Evolutionary conservation across 2,888 invertebrate species (phyloP).

Genomic region (Lasioglossum marginatum): DNA sequence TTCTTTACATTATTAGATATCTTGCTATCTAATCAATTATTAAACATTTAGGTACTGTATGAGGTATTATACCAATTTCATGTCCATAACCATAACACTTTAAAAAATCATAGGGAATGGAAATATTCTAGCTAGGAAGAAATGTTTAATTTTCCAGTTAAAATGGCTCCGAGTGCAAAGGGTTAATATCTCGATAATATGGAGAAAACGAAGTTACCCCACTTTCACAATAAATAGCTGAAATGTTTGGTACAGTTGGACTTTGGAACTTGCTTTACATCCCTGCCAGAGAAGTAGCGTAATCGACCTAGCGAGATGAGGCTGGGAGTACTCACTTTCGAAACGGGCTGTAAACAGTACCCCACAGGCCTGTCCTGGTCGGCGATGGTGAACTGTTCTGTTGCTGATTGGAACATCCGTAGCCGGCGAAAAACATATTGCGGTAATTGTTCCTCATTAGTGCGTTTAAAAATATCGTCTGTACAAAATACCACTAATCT

Average conservation of each 20-base stretch:
- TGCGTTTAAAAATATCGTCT: conserved; percentile 37
- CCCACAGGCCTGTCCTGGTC: conserved; percentile 77
- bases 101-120: too few relatives aligned
- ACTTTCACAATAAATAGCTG: background rate
- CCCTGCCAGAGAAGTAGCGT: background rate
- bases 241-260: background rate
- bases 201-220: background rate
- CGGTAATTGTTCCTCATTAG: conserved; percentile 55
- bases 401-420: conserved; percentile 76
- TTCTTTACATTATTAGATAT: too few relatives aligned
- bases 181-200: background rate
- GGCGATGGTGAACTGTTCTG: conserved; percentile 78
- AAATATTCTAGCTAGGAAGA: too few relatives aligned
- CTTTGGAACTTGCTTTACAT: background rate
- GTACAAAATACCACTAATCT: conserved; percentile 4
- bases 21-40: too few relatives aligned
- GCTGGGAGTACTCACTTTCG: conserved; percentile 78
- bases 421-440: conserved; percentile 80
- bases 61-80: too few relatives aligned
- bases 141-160: too few relatives aligned
- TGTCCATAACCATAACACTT: too few relatives aligned
- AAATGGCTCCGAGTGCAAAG: too few relatives aligned
- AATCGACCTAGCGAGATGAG: background rate
- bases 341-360: conserved; percentile 80
- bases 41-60: too few relatives aligned